Base-by-base conservation (phyloP, 64 coral and sea anemone species). In the Anthopleura sola region DNA sequence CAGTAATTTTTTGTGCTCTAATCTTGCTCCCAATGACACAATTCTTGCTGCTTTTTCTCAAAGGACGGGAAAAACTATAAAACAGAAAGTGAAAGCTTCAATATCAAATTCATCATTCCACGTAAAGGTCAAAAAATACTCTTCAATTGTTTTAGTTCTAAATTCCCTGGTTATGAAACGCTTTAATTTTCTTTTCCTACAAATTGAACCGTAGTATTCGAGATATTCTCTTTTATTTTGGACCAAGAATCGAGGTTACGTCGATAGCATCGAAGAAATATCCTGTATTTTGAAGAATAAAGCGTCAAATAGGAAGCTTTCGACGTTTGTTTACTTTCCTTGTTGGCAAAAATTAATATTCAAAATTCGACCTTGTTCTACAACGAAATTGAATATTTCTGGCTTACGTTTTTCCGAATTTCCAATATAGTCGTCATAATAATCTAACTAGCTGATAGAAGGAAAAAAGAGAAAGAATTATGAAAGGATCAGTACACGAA, bases 281-380 rank as follows among this genome's bases (percentile, higher is more conserved):
- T 71, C 9, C 66, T 66, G 29, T 71, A 71, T 71, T 71, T 31
- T 71, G 29, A 71, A 71, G n/a, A 71, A 36, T 71, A 71, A 71
- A 71, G 31, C 31, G 0, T 33, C 26, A 33, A 71, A 71, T 34
- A 34, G 66, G 29, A 71, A 71, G 26, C 11, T 71, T 71, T 71
- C 66, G 6, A 71, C 0, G 31, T 0, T 71, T 71, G 29, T 71
- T 71, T 71, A 71, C 66, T 71, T 71, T 71, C 66, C 66, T 32
- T 32, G 66, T 71, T 62, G 29, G 29, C 31, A 71, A 71, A 34
- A 8, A 71, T 36, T 34, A 71, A 34, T 32, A 71, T 36, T 71
- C 66, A 71, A 32, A 32, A 71, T 71, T 34, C 34, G 26, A 71
- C 11, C 13, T 36, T 17, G 66, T 69, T 69, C 21, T 64, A 26